Evolutionary conservation across 2,888 invertebrate species (phyloP), one percentile per base, ranked within the genome.

Genomic region (Watsonalla cultraria): DNA sequence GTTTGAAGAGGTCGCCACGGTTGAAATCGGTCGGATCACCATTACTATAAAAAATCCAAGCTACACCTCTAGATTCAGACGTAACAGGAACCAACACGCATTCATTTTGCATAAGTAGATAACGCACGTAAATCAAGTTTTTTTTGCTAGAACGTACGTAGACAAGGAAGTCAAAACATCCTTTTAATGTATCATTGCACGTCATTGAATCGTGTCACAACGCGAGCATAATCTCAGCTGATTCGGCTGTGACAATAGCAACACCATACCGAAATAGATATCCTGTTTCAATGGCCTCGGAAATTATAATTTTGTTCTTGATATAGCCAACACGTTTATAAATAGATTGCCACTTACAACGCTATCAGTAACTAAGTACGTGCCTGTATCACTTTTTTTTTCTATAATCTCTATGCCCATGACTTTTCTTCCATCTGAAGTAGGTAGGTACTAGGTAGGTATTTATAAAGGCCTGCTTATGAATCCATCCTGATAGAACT

Each of bases 181-280:
- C 42, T 42, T 42, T 11, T 42, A 11, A 42, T 42, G 11, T 5
- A 42, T 42, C 5, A 42, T 49, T 37, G 37, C 14, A 37, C 14
- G 15, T 49, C 49, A 49, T 49, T 39, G 11, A 49, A 14, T 15
- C 49, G 15, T 49, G 49, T 49, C 49, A 49, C 49, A 49, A 37
- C 14, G 14, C 49, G 14, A 39, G 37, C 15, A 49, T 49, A 49
- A 49, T 7, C 35, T 35, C 39, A 15, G 15, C 48, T 14, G 37
- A 48, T 35, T 48, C 35, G 35, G 48, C 34, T 35, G 35, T 35
- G 37, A 49, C 49, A 49, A 49, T 39, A 33, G 49, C 37, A 49
- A 37, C 49, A 37, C 49, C 37, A 15, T 35, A 39, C 55, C n/a
- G 54, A 56, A 56, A 56, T 56, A 58, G 51, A 47, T 51, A 50